Conservation (phyloP, 2,888 invertebrate species). For the Pyrgus malvae region DNA sequence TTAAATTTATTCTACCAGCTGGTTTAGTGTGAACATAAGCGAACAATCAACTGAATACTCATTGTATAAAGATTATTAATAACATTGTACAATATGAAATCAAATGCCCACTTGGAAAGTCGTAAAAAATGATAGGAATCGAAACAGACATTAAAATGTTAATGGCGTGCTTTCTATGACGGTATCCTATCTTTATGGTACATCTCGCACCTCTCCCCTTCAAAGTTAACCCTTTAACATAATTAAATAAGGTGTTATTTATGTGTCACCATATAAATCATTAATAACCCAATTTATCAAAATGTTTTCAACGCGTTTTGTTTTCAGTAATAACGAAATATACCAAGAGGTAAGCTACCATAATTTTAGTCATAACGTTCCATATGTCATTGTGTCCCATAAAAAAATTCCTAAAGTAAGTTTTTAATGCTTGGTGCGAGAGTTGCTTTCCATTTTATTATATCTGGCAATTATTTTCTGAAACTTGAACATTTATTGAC, state of each 20-base stretch:
- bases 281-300: neutral
- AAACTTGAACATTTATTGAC: too few relatives aligned
- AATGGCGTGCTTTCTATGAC: constrained; percentile 60
- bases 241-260: constrained; percentile 7
- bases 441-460: too few relatives aligned
- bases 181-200: constrained; percentile 65
- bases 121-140: constrained; percentile 75
- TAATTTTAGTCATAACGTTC: too few relatives aligned
- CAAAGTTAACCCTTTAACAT: constrained; percentile 18
- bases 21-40: too few relatives aligned
- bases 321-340: too few relatives aligned
- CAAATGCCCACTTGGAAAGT: constrained; percentile 59
- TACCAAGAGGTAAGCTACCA: too few relatives aligned
- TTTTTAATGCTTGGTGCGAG: too few relatives aligned
- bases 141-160: constrained; percentile 62
- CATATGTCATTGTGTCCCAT: too few relatives aligned
- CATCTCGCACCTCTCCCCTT: constrained; percentile 60
- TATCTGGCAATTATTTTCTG: too few relatives aligned
- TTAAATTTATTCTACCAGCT: too few relatives aligned
- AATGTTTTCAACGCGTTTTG: too few relatives aligned
- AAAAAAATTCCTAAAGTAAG: too few relatives aligned
- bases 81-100: constrained; percentile 35
- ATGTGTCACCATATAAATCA: neutral
- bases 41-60: neutral
- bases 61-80: constrained; percentile 33